phyloP scores from a whole-genome alignment of 2,888 invertebrate species.

The Leuctra nigra region DNA sequence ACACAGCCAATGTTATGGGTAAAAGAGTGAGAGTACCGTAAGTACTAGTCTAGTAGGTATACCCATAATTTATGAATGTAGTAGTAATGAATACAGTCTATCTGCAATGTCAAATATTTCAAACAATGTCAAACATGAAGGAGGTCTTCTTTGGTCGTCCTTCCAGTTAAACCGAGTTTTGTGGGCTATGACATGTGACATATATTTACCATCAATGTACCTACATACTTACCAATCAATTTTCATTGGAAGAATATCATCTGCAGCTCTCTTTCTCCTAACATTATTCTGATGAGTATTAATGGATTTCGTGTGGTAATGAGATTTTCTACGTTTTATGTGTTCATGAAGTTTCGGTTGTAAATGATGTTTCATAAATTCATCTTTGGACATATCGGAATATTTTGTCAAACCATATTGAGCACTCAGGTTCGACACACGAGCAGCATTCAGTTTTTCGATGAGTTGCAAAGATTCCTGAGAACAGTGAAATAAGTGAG shows the following conservation, averaged over 20 bases:
- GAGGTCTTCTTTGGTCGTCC: too few relatives aligned
- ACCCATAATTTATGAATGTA: too few relatives aligned
- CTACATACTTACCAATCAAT: conserved; percentile 47
- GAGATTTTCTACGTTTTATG: conserved; percentile 17
- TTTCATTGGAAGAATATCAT: conserved; percentile 41
- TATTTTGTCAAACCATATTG: conserved; percentile 53
- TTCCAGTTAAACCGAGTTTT: too few relatives aligned
- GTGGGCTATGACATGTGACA: background rate
- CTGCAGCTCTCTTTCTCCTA: conserved; percentile 29
- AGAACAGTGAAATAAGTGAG: conserved; percentile 29
- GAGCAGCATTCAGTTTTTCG: conserved; percentile 42
- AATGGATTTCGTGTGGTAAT: conserved; percentile 1
- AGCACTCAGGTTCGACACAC: conserved; percentile 44
- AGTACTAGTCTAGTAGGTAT: too few relatives aligned
- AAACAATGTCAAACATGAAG: too few relatives aligned
- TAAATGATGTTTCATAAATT: conserved; percentile 48
- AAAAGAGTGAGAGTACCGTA: too few relatives aligned
- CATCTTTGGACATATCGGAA: conserved; percentile 55
- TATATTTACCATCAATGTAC: background rate
- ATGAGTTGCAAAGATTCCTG: conserved; percentile 48
- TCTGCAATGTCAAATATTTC: too few relatives aligned
- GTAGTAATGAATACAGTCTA: too few relatives aligned
- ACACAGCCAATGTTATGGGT: too few relatives aligned
- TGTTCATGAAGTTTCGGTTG: conserved; percentile 34
- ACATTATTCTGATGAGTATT: conserved; percentile 19